phyloP scores from a whole-genome alignment of 2,888 invertebrate species.

The Mimumesa dahlbomi region DNA sequence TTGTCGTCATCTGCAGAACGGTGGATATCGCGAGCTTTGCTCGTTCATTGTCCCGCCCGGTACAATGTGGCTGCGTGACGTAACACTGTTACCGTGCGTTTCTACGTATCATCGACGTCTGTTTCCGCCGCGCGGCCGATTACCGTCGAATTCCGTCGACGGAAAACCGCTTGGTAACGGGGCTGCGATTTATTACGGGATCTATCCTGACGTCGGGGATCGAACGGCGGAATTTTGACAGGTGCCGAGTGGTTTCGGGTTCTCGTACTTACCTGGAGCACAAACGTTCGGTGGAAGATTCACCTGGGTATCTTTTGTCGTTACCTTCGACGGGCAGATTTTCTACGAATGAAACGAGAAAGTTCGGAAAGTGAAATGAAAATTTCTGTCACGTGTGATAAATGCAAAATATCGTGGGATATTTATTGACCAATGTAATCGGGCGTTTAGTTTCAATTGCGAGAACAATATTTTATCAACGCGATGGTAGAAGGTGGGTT shows the following conservation, averaged over 20 bases:
- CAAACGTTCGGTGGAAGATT: too few relatives aligned
- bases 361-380: too few relatives aligned
- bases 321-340: too few relatives aligned
- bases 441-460: too few relatives aligned
- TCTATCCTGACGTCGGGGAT: not conserved
- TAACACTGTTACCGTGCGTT: too few relatives aligned
- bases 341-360: too few relatives aligned
- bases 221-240: not conserved
- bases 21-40: slow-evolving; percentile 59
- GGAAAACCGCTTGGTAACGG: slow-evolving; percentile 52
- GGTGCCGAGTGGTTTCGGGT: too few relatives aligned
- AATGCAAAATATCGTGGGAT: not conserved
- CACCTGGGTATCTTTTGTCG: too few relatives aligned
- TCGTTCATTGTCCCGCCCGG: slow-evolving; percentile 62
- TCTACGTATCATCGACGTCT: slow-evolving; percentile 48
- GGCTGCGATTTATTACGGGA: slow-evolving; percentile 45
- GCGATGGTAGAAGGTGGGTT: too few relatives aligned
- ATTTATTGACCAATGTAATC: too few relatives aligned
- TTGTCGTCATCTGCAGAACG: slow-evolving; percentile 60
- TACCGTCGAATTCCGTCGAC: slow-evolving; percentile 13
- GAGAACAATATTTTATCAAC: too few relatives aligned
- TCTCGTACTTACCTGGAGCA: too few relatives aligned
- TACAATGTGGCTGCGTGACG: slow-evolving; percentile 28
- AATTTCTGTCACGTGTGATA: not conserved
- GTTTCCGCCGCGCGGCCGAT: slow-evolving; percentile 37